These are phyloP conservation scores for Vicugna pacos DNA, from an alignment of 2,113 vertebrate genomes.

Conservation along the genomic window DNA sequence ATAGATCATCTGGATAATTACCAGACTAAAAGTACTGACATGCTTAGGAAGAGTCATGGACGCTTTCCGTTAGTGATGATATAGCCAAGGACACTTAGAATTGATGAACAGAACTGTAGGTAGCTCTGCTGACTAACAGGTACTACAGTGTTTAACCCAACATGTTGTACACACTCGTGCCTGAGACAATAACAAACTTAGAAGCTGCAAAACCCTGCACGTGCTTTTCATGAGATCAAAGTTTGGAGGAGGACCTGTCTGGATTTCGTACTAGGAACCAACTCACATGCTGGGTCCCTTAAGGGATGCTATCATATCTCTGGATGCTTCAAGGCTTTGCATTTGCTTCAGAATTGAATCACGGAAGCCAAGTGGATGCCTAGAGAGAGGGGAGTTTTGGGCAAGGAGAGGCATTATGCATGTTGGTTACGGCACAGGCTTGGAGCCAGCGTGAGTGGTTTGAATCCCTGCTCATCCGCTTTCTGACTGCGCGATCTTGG, in stretches of 20 bases:
- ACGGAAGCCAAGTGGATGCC: not conserved
- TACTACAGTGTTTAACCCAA: not conserved
- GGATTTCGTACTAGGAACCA: not conserved
- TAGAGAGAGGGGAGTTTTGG: not conserved
- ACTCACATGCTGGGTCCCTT: not conserved
- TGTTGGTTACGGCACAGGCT: not conserved
- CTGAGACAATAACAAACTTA: not conserved
- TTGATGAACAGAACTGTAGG: not conserved
- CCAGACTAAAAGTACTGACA: not conserved
- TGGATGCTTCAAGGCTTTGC: not conserved
- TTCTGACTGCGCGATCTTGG: not conserved
- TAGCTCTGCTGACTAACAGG: not conserved
- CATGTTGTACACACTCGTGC: not conserved
- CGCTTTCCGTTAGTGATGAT: not conserved
- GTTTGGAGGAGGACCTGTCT: not conserved
- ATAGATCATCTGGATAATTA: not conserved
- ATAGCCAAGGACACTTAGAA: not conserved
- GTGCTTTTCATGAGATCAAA: not conserved
- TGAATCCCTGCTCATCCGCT: not conserved
- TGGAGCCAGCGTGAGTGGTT: not conserved
- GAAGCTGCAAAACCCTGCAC: not conserved
- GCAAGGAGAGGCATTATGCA: not conserved
- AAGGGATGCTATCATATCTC: not conserved
- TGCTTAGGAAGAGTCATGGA: not conserved
- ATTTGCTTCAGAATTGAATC: conserved; percentile 17